These are phyloP conservation scores for Lateolabrax maculatus DNA, from an alignment of 2,797 vertebrate species.

Conservation along the genomic window DNA sequence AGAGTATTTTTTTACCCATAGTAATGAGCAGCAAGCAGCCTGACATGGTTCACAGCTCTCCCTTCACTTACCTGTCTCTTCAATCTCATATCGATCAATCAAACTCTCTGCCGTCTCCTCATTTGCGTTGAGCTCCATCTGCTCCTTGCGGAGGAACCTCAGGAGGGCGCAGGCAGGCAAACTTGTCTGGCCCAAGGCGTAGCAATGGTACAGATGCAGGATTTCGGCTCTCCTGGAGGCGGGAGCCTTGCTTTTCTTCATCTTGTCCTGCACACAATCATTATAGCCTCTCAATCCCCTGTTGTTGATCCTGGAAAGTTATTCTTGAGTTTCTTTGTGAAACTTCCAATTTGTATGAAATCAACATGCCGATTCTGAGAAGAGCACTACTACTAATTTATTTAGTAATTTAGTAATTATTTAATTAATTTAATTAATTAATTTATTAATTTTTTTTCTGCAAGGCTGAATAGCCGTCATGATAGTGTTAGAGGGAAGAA, in stretches of 20 bases:
- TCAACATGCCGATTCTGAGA: not conserved
- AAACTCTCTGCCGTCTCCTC: conserved; percentile 71
- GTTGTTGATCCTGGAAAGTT: not conserved
- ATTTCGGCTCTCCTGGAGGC: conserved; percentile 80
- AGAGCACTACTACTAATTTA: not conserved
- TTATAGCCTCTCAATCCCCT: conserved; percentile 4
- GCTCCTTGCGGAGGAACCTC: conserved; percentile 86
- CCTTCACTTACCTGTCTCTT: conserved; percentile 85
- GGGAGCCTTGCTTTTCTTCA: conserved; percentile 63
- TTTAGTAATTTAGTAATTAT: too few relatives aligned
- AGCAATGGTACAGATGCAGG: conserved; percentile 80
- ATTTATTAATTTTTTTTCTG: conserved; percentile 9
- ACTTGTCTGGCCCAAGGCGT: conserved; percentile 67
- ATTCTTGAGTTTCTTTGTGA: conserved; percentile 4
- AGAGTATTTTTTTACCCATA: not conserved
- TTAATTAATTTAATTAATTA: too few relatives aligned
- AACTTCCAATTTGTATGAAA: conserved; percentile 1
- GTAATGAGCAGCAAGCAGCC: conserved; percentile 35
- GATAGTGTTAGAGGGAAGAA: not conserved
- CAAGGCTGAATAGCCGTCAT: not conserved
- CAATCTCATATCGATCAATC: conserved; percentile 89
- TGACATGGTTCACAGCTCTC: not conserved
- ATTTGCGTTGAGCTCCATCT: conserved; percentile 71
- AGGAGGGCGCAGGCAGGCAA: conserved; percentile 75
- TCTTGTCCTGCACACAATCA: conserved; percentile 50